Evolutionary conservation across 2,797 vertebrate species (phyloP), one percentile per base, ranked within the genome.

Genomic region (Rhinogobio ventralis): DNA sequence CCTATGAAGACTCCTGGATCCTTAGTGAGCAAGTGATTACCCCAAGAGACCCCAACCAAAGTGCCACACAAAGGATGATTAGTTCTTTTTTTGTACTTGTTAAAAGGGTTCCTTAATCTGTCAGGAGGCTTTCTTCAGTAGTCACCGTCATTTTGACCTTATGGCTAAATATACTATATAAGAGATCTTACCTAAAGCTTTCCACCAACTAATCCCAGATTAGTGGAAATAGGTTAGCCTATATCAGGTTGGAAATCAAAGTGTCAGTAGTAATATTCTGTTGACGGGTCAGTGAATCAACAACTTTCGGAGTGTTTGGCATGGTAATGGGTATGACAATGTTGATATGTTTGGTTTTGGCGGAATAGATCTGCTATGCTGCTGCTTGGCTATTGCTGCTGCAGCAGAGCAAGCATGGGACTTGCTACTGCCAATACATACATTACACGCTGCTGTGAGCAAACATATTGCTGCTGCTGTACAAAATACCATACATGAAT

Each of bases 31-130:
- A 33, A 46, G 39, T 33, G 39, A 33, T n/a, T 33, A 51, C 57
- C 60, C 5, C 23, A 28, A 45, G 25, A 49, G 42, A 49, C 11
- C 42, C 6, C 20, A n/a, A n/a, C 64, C 20, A 15, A 71, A 28
- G 51, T 20, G 23, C 19, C 25, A 72, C 62, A 53, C 11, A 72
- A 28, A 73, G 20, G 57, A 30, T 45, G 23, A 67, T 79, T 79
- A 62, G n/a, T 64, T 85, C 83, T 28, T 51, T 79, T 72, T 66
- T 30, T 67, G 46, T 76, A 10, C 87, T 78, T 85, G 74, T 86
- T 88, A 80, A 92, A 92, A 90, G 82, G 71, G 46, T 66, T 80
- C 72, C 53, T 78, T 94, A 94, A 94, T 94, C 93, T 89, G 88
- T 84, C 89, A 92, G 91, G 89, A 87, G 91, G 93, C 92, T 95